Evolutionary conservation across 2,797 vertebrate genomes (phyloP), one percentile per base, ranked within the genome.

Genomic region (Sebastes hubbsi): DNA sequence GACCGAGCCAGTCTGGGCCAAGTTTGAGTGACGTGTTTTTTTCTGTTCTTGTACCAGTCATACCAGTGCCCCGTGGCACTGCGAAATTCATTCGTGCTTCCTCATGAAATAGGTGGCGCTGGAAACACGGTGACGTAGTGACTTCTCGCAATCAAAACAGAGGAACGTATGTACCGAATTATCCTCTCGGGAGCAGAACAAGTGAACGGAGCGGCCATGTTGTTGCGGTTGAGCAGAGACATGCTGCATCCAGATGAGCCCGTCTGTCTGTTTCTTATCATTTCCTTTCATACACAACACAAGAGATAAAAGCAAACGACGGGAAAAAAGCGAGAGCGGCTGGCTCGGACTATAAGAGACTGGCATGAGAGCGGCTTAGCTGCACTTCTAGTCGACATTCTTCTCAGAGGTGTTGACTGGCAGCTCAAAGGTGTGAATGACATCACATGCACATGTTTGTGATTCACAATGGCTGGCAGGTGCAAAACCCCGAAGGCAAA

Each of bases 161-260:
- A 58, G 6, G 34, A 3, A 3, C 4, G 12, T 12, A 27, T 27
- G 22, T 24, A 54, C 46, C 29, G 30, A 60, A 24, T 54, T 24
- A 22, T 49, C 7, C 9, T n/a, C 10, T 18, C 18, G 9, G 24
- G 34, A n/a, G 27, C 14, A 61, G 29, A 75, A 22, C 29, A n/a
- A 32, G 22, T 14, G 32, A 42, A 54, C 1, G 32, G 38, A 69
- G 62, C 38, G 14, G 32, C 60, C 72, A 78, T 70, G 72, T 69
- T 84, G 64, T 61, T 62, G 63, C 52, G 61, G 18, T n/a, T 71
- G 56, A 29, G 36, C 9, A 69, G 29, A 82, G 34, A 87, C 88
- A 92, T 83, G 77, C 73, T 80, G 85, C 3, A 64, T 81, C 85
- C 89, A 92, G 89, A 92, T 89, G 83, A 88, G 66, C 34, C 34